Conservation (phyloP, 2,113 vertebrate genomes). For the Trogon melanurus region DNA sequence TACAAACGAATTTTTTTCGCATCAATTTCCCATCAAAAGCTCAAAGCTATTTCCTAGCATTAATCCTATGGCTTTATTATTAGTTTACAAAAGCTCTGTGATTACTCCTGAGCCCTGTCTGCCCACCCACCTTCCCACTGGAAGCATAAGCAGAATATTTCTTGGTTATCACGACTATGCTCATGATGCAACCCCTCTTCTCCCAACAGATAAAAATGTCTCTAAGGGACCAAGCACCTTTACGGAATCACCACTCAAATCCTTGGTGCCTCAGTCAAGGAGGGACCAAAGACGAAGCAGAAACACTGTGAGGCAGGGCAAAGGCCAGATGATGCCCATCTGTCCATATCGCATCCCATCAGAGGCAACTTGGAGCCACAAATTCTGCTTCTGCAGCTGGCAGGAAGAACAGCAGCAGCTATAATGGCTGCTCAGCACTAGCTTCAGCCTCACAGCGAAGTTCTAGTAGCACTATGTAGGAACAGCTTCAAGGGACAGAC, state of each 20-base stretch:
- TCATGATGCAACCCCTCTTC: neutral
- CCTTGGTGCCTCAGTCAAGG: accelerated
- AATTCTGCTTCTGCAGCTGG: neutral
- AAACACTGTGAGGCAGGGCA: neutral
- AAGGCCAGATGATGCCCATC: neutral
- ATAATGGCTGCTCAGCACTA: neutral
- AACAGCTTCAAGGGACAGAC: neutral
- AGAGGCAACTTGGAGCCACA: neutral
- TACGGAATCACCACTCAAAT: neutral
- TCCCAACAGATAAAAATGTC: accelerated
- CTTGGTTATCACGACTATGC: accelerated
- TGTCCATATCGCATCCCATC: accelerated
- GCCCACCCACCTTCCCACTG: neutral
- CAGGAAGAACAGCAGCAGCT: neutral
- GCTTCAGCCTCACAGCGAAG: neutral
- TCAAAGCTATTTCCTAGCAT: neutral
- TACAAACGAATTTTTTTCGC: neutral
- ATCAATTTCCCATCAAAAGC: neutral
- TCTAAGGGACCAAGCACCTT: neutral
- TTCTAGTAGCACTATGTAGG: accelerated
- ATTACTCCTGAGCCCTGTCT: neutral
- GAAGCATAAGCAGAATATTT: neutral
- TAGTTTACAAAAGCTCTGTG: neutral
- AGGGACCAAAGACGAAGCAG: neutral
- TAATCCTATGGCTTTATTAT: neutral